A percentile compares a stretch with the other conserved stretches of the same genome.
Evolutionary conservation across 2,888 invertebrate genomes (phyloP).

Genomic region (Archips xylosteana): DNA sequence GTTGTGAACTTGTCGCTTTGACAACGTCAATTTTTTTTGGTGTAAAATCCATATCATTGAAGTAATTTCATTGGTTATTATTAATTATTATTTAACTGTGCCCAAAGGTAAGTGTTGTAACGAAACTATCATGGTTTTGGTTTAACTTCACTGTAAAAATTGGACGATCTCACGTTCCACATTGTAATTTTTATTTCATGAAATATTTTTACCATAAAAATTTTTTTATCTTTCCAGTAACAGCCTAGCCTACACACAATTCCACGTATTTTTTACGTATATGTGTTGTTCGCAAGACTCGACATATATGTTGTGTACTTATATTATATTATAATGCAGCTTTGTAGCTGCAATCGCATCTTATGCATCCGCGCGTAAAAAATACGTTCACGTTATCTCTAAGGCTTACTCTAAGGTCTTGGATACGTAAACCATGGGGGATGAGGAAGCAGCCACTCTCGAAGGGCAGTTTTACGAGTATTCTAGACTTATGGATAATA

Average conservation of each 20-base stretch:
- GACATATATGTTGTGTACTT: too few species aligned
- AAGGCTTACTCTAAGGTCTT: not conserved
- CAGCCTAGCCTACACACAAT: too few species aligned
- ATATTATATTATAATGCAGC: too few species aligned
- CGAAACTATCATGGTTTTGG: not conserved
- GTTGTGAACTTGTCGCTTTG: not conserved
- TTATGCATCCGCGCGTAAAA: too few species aligned
- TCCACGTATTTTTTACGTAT: too few species aligned
- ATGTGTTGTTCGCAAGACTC: too few species aligned
- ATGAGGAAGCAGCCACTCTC: slow-evolving; percentile 69
- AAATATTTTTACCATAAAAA: too few species aligned
- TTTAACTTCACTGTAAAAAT: not conserved
- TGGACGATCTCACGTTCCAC: not conserved
- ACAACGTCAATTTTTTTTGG: not conserved
- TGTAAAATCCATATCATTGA: not conserved
- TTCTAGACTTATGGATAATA: slow-evolving; percentile 59
- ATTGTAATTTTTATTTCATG: too few species aligned
- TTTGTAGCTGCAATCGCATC: too few species aligned
- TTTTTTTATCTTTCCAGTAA: too few species aligned
- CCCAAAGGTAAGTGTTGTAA: not conserved
- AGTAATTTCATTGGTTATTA: not conserved
- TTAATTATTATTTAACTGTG: not conserved
- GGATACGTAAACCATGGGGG: slow-evolving; percentile 56
- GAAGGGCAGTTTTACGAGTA: slow-evolving; percentile 68
- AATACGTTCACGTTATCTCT: not conserved